Evolutionary conservation across 2,113 vertebrate genomes (phyloP).

Genomic region (human (Homo sapiens)): DNA sequence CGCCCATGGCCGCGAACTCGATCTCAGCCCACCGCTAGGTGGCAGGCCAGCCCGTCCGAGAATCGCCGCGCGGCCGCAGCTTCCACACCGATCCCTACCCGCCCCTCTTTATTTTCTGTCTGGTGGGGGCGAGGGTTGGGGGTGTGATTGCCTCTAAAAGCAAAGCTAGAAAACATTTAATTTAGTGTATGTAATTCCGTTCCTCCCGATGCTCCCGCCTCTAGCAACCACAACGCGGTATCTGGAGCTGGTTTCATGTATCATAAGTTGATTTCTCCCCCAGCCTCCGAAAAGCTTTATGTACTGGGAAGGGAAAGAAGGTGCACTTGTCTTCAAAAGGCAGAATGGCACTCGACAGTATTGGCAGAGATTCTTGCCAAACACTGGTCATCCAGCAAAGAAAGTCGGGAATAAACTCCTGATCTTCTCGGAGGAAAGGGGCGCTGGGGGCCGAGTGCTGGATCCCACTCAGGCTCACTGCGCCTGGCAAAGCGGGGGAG

Average conservation of each 20-base stretch:
- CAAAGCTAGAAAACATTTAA: conserved; percentile 81
- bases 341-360: not conserved
- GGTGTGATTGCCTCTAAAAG: conserved; percentile 55
- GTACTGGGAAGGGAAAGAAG: not conserved
- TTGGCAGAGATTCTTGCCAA: conserved; percentile 18
- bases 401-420: not conserved
- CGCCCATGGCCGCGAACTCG: not conserved
- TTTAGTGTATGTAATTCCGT: conserved; percentile 76
- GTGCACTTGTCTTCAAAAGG: conserved; percentile 46
- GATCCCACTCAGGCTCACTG: not conserved
- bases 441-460: not conserved
- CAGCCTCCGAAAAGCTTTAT: not conserved
- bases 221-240: conserved; percentile 67
- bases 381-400: not conserved
- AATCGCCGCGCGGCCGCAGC: not conserved
- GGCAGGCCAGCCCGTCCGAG: conserved; percentile 39
- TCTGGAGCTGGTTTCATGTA: not conserved
- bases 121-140: not conserved
- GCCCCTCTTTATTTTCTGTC: not conserved
- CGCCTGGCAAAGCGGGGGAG: not conserved
- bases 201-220: conserved; percentile 75
- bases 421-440: not conserved
- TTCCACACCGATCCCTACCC: conserved; percentile 46
- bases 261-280: not conserved
- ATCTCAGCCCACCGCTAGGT: conserved; percentile 38